Evolutionary conservation across 2,888 invertebrate genomes (phyloP), one percentile per base, ranked within the genome.

Genomic region (Acronicta psi): DNA sequence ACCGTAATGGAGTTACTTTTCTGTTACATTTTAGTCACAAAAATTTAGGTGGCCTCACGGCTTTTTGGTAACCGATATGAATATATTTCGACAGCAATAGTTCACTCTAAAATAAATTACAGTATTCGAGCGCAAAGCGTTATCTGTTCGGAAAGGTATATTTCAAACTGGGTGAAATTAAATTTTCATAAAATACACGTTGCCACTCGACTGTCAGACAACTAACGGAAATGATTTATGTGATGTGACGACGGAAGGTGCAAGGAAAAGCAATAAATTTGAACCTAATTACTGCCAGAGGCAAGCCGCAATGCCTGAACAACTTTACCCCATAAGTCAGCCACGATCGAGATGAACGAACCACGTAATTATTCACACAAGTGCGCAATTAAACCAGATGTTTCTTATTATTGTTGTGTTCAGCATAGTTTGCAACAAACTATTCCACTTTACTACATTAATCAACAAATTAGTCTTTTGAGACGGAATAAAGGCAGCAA

Each of bases 1-100:
- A 91, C 80, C 77, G 79, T 91, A 92, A 92, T 91, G 90, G 89
- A 88, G 87, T 89, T 88, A 89, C 79, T 87, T 88, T 87, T 83
- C 85, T 80, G 84, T 85, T 82, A 87, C 80, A 85, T 88, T 90
- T 88, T 85, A 84, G 84, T 81, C 80, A 81, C 83, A 81, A 83
- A 80, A 81, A 85, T 85, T 84, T 83, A 62, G 77, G 53, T 17
- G 36, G 63, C 2, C 63, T 46, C 55, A 20, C 41, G 38, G 61
- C 49, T 63, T 79, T 81, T 78, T 68, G 58, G 60, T 59, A 68
- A 73, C 41, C 56, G 59, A 59, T 67, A 65, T 62, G 53, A 62
- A 70, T 69, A 65, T 69, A 64, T 58, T 56, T 54, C 47, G 37
- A 49, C 25, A 59, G 66, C 60, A 59, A 79, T 77, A 70, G 63